phyloP scores from a whole-genome alignment of 2,113 vertebrate genomes.

The Pardalotus punctatus region DNA sequence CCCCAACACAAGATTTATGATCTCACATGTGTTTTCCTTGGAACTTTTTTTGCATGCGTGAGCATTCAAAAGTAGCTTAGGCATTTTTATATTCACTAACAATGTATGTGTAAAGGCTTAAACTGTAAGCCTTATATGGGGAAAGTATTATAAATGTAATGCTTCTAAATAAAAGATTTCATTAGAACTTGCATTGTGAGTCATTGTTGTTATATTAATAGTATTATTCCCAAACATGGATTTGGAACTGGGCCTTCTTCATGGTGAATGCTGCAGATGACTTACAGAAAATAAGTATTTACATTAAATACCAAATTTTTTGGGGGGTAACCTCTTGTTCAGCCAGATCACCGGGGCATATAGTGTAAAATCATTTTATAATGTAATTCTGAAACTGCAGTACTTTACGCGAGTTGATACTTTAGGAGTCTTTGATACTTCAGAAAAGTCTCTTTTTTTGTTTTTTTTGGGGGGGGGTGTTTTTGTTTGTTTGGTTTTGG shows the following conservation, averaged over 20 bases:
- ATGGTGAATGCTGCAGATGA: not conserved
- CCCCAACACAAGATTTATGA: not conserved
- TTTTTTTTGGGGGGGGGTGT: too few species aligned
- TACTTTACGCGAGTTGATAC: not conserved
- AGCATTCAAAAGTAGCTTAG: not conserved
- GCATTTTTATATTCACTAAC: not conserved
- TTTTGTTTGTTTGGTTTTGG: too few species aligned
- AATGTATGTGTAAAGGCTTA: not conserved
- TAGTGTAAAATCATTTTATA: not conserved
- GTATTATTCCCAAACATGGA: constrained; percentile 21
- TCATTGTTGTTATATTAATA: constrained; percentile 37
- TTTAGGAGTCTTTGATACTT: not conserved
- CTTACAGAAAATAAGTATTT: not conserved
- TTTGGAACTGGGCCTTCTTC: not conserved
- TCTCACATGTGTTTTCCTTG: not conserved
- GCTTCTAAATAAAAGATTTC: constrained; percentile 3
- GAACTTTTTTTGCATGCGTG: not conserved
- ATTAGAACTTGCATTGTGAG: constrained; percentile 9
- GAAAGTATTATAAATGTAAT: not conserved
- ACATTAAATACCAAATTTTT: not conserved
- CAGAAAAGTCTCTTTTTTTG: not conserved
- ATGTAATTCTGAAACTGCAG: not conserved
- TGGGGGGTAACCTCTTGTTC: not conserved
- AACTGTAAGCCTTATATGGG: constrained; percentile 11
- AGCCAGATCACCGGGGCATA: not conserved